Evolutionary conservation across 2,113 vertebrate species (phyloP).

Genomic region (Onychorhynchus coronatus): DNA sequence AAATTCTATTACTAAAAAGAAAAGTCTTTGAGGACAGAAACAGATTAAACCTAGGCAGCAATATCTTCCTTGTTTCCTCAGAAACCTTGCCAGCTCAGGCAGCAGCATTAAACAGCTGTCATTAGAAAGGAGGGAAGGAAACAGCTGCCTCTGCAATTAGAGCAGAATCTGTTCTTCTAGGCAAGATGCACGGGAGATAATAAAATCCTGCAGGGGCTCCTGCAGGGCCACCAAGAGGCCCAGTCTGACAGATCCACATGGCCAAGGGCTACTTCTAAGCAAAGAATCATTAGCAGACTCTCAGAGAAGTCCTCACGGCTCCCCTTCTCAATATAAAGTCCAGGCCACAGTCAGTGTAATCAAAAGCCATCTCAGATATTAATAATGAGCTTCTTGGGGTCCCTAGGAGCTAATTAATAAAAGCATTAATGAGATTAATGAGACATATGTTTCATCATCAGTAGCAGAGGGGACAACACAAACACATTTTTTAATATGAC

Average conservation of each 20-base stretch:
- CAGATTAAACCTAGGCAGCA: neutral
- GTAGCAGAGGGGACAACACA: neutral
- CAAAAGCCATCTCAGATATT: neutral
- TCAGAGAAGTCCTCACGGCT: neutral
- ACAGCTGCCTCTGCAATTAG: neutral
- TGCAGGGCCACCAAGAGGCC: fast-evolving
- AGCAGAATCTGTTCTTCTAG: neutral
- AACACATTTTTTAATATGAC: neutral
- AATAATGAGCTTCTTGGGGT: neutral
- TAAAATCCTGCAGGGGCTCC: neutral
- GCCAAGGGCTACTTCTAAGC: neutral
- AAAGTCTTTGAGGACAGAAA: neutral
- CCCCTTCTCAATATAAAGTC: neutral
- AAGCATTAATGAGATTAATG: neutral
- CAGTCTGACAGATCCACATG: fast-evolving
- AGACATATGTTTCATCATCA: neutral
- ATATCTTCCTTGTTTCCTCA: neutral
- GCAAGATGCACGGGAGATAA: neutral
- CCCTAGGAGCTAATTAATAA: neutral
- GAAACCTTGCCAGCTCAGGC: neutral
- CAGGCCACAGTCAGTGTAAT: neutral
- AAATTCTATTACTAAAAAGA: neutral
- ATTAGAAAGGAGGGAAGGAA: neutral
- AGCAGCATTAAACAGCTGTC: neutral
- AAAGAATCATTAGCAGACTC: neutral